Percentiles rank a stretch among this genome's conserved stretches.
phyloP scores from a whole-genome alignment of 2,797 vertebrate genomes.

The Acanthornis magna region DNA sequence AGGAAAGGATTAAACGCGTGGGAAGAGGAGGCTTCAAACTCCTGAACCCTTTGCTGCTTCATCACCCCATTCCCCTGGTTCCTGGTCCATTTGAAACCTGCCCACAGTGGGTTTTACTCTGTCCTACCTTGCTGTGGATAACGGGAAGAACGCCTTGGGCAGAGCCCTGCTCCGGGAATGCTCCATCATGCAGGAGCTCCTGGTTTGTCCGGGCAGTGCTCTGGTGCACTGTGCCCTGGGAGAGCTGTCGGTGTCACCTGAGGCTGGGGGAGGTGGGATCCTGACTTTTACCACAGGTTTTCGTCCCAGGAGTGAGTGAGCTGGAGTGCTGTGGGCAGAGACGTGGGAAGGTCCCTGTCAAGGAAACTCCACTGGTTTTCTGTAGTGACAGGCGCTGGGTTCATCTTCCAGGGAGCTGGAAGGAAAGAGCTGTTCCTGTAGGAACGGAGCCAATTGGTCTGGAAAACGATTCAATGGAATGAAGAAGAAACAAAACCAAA shows the following conservation, averaged over 20 bases:
- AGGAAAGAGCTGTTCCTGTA: background rate
- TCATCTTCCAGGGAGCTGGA: background rate
- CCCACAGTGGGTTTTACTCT: accelerated
- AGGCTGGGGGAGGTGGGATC: background rate
- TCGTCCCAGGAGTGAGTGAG: background rate
- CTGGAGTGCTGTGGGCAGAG: background rate
- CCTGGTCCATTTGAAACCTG: accelerated
- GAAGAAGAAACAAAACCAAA: background rate
- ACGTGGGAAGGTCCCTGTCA: background rate
- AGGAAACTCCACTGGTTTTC: background rate
- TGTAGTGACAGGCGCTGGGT: background rate
- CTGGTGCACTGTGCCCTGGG: background rate
- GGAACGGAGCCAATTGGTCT: background rate
- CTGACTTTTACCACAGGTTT: accelerated
- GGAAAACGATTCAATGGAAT: background rate
- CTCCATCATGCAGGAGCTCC: background rate
- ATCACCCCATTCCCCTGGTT: accelerated
- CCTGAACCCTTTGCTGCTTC: accelerated
- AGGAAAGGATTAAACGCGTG: background rate
- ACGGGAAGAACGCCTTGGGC: background rate
- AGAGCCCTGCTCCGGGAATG: background rate
- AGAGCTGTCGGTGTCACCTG: background rate
- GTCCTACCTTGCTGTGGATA: background rate
- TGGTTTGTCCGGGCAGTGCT: background rate
- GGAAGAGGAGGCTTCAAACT: background rate